Base-by-base conservation (phyloP, 2,113 vertebrate genomes). In the Micronycteris hirsuta region DNA sequence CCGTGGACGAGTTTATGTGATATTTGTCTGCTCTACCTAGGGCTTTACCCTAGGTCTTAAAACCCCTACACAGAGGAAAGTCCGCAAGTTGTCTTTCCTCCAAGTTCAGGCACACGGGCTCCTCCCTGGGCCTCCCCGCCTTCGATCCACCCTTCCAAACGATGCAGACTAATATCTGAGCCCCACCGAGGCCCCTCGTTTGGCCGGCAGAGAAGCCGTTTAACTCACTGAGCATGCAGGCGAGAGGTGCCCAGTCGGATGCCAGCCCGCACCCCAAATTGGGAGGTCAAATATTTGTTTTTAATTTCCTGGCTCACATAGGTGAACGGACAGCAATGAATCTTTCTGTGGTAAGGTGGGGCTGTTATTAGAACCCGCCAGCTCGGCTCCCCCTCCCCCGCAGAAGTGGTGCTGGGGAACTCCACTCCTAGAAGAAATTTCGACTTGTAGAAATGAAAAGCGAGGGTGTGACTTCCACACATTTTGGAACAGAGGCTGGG, bases 251-350 rank as follows among this genome's bases (percentile, higher is more conserved):
- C 41, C 94, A n/a, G 91, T 92, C 94, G 86, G 43, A 38, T 6
- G 95, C 97, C 91, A 96, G 94, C 96, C 14, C 12, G 80, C 94
- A 68, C 95, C 97, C 97, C 93, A 98, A 98, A 98, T 93, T 96
- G 97, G 95, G 85, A 97, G 97, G 97, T 98, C 98, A 98, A 99
- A 99, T 98, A 98, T 98, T 98, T 98, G 98, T 98, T 98, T 99
- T 98, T 98, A 98, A 99, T 98, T 98, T 98, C 98, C 98, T 98
- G 98, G 97, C 97, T 98, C 98, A 97, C 98, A 98, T 98, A 98
- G 92, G 97, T 97, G 97, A 98, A 98, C 98, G 96, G 97, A 33
- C 95, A 96, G 97, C 97, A 96, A 83, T 91, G 94, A 93, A 97
- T 94, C 97, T 97, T 97, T 94, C 96, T 77, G 95, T 90, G 88